Evolutionary conservation across 1,140 invertebrate genomes (phyloP), one percentile per base, ranked within the genome.

Genomic region (Cotesia chilonis): DNA sequence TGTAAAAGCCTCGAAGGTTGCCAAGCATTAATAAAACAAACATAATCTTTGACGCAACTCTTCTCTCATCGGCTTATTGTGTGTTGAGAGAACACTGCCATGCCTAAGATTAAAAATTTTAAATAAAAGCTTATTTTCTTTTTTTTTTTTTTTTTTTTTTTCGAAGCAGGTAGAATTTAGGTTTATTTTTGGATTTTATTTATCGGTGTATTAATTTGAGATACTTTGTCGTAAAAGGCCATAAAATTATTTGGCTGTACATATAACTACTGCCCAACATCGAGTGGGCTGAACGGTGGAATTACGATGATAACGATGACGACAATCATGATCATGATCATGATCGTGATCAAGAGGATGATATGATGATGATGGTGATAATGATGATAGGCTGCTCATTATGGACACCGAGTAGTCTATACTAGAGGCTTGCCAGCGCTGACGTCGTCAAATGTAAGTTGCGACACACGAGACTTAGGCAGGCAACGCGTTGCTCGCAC

Each of bases 21-120:
- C 28, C 61, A 63, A 75, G 76, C 80, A 83, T 83, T 83, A 82
- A 83, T 82, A 83, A 83, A 83, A 83, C 82, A 83, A 83, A 83
- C 81, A 82, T 75, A 82, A 81, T 77, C 75, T 79, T 80, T 81
- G 77, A 79, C 81, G 77, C 80, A 82, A 82, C 79, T 77, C 77
- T 78, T 74, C 41, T 47, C 41, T 47, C 0, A 47, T 75, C 78
- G 77, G 74, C 76, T 74, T 75, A 75, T 77, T 73, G 70, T 78
- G 65, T 76, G 71, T 73, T 74, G 71, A 73, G 76, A 75, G 74
- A 75, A 76, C 72, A 78, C 66, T 78, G 67, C 75, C 72, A 74
- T 47, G 14, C 35, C 28, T 37, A 28, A 28, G 28, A 28, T 28
- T 2, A 28, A 28, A 28, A 28, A 28, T 28, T 28, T 28, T 28